Conservation (phyloP, 2,797 vertebrate species). For the Lagocephalus sceleratus region DNA sequence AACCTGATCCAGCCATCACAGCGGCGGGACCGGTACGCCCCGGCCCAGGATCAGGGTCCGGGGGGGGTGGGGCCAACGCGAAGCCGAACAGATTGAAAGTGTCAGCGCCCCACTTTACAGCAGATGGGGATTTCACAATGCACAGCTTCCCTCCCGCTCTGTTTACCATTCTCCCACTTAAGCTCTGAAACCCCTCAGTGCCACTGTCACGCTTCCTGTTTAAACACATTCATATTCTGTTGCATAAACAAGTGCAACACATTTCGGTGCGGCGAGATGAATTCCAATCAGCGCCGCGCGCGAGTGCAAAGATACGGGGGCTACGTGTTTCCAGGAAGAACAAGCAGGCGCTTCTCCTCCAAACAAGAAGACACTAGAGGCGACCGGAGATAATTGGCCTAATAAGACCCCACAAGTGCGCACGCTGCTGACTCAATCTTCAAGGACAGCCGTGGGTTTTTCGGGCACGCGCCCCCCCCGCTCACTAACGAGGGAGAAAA, state of each 20-base stretch:
- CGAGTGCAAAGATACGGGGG: constrained; percentile 13
- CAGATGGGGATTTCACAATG: constrained; percentile 75
- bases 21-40: constrained; percentile 32
- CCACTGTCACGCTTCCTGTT: constrained; percentile 43
- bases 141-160: constrained; percentile 55
- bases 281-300: constrained; percentile 33
- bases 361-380: constrained; percentile 25
- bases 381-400: constrained; percentile 29
- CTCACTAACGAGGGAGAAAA: constrained; percentile 64
- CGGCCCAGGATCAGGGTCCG: constrained; percentile 40
- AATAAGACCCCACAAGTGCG: constrained; percentile 32
- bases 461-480: constrained; percentile 48
- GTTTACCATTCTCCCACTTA: constrained; percentile 68
- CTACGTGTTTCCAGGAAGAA: constrained; percentile 36
- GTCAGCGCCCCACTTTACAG: constrained; percentile 66
- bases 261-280: constrained; percentile 29
- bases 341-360: constrained; percentile 23
- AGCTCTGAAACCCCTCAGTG: constrained; percentile 58
- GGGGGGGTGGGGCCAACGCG: constrained; percentile 34
- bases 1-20: constrained; percentile 49
- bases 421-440: constrained; percentile 47
- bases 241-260: constrained; percentile 49
- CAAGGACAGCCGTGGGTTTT: constrained; percentile 52
- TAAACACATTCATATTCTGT: constrained; percentile 47
- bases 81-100: constrained; percentile 68